phyloP scores from a whole-genome alignment of 2,888 invertebrate genomes.

The Dryocosmus kuriphilus region DNA sequence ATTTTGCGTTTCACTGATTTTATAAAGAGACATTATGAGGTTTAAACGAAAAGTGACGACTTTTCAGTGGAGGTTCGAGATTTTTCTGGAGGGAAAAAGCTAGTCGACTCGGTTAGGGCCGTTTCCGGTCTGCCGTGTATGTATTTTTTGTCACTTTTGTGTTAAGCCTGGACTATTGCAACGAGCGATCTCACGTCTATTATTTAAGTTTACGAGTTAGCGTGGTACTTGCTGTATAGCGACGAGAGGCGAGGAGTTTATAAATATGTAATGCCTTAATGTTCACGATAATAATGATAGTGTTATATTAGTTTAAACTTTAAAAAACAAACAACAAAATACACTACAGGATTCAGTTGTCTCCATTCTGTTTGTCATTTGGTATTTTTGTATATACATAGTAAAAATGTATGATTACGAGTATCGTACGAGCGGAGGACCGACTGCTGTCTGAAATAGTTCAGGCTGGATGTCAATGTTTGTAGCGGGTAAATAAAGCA shows the following conservation, averaged over 20 bases:
- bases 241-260: slow-evolving; percentile 72
- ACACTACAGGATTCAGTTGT: slow-evolving; percentile 58
- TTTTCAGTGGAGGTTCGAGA: neutral
- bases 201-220: slow-evolving; percentile 72
- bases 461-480: slow-evolving; percentile 77
- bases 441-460: slow-evolving; percentile 76
- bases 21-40: neutral
- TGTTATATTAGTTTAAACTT: slow-evolving; percentile 70
- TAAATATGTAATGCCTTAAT: slow-evolving; percentile 77
- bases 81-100: slow-evolving; percentile 15
- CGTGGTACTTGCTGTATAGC: slow-evolving; percentile 73
- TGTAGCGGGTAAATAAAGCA: slow-evolving; percentile 75
- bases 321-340: slow-evolving; percentile 32
- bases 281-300: slow-evolving; percentile 76
- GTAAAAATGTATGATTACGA: slow-evolving; percentile 34
- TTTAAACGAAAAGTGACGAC: neutral
- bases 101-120: slow-evolving; percentile 44
- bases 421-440: slow-evolving; percentile 64
- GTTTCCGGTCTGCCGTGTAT: slow-evolving; percentile 56
- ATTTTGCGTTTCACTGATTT: slow-evolving; percentile 4
- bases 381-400: slow-evolving; percentile 52
- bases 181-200: slow-evolving; percentile 77
- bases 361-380: slow-evolving; percentile 62
- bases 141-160: slow-evolving; percentile 56
- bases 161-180: slow-evolving; percentile 75